phyloP scores from a whole-genome alignment of 2,797 vertebrate species.

The Ispidina lecontei region DNA sequence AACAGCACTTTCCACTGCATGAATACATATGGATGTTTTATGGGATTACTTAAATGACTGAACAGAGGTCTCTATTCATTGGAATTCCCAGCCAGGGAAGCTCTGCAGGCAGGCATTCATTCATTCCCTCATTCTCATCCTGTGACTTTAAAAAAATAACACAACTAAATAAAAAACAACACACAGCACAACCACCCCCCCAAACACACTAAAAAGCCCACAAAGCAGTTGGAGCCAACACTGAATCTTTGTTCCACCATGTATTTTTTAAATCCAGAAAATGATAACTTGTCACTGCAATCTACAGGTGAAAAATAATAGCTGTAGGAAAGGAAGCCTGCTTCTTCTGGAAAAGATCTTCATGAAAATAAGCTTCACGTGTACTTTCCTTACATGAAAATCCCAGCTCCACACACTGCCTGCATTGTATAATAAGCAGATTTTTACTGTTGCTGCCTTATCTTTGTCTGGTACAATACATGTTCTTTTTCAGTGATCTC shows the following conservation, averaged over 20 bases:
- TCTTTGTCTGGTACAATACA: not conserved
- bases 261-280: slow-evolving; percentile 11
- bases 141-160: not conserved
- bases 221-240: not conserved
- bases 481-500: slow-evolving; percentile 14
- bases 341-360: not conserved
- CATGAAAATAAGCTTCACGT: not conserved
- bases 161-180: not conserved
- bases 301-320: not conserved
- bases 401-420: not conserved
- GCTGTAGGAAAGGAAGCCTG: not conserved
- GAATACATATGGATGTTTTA: slow-evolving; percentile 44
- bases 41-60: slow-evolving; percentile 49
- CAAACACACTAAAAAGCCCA: not conserved
- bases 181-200: not conserved
- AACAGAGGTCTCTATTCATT: slow-evolving; percentile 40
- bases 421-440: not conserved
- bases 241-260: not conserved
- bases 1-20: slow-evolving; percentile 11
- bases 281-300: not conserved
- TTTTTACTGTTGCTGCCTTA: not conserved
- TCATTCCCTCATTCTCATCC: slow-evolving; percentile 20
- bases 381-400: not conserved
- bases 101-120: slow-evolving; percentile 12
- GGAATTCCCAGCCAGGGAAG: slow-evolving; percentile 17